Conservation (phyloP, 53 echinoderm and acorn worm genomes). For the Luidia sarsii region DNA sequence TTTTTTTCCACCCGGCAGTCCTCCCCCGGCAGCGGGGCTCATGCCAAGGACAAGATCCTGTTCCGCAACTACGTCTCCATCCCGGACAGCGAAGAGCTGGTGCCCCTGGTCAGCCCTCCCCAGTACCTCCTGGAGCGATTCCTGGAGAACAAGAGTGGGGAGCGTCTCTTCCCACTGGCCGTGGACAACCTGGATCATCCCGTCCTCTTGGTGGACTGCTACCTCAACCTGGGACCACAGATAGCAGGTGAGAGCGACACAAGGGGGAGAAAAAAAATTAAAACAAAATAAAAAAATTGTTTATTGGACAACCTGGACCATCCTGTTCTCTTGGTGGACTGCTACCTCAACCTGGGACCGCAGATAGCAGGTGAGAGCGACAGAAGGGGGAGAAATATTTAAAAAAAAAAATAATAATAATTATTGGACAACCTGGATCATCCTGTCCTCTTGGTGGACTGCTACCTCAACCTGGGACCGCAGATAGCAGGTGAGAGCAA, state of each 20-base stretch:
- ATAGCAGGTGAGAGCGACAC: conserved; percentile 77
- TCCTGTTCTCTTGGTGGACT: conserved; percentile 82
- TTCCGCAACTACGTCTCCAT: conserved; percentile 71
- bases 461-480: conserved; percentile 81
- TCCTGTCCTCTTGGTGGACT: conserved; percentile 82
- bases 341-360: conserved; percentile 81
- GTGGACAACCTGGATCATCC: conserved; percentile 69
- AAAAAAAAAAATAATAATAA: too few species aligned
- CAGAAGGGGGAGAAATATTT: too few species aligned
- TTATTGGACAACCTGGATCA: conserved; percentile 57
- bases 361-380: conserved; percentile 79
- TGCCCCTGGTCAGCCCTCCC: conserved; percentile 71
- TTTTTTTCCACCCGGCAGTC: not conserved
- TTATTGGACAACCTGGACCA: conserved; percentile 57
- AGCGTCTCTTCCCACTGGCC: conserved; percentile 72
- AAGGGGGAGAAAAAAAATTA: too few species aligned
- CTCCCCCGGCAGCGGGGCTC: not conserved
- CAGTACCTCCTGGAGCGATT: conserved; percentile 92
- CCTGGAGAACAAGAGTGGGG: conserved; percentile 69
- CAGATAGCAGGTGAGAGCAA: conserved; percentile 82
- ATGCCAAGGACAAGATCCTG: conserved; percentile 25
- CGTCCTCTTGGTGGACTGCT: conserved; percentile 82
- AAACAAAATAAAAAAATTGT: too few species aligned
- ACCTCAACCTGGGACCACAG: conserved; percentile 76
- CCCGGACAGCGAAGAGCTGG: conserved; percentile 86